Percentiles rank a stretch among this genome's conserved stretches.
phyloP scores from a whole-genome alignment of 35 echinoderm and acorn worm genomes.

The Apostichopus californicus region DNA sequence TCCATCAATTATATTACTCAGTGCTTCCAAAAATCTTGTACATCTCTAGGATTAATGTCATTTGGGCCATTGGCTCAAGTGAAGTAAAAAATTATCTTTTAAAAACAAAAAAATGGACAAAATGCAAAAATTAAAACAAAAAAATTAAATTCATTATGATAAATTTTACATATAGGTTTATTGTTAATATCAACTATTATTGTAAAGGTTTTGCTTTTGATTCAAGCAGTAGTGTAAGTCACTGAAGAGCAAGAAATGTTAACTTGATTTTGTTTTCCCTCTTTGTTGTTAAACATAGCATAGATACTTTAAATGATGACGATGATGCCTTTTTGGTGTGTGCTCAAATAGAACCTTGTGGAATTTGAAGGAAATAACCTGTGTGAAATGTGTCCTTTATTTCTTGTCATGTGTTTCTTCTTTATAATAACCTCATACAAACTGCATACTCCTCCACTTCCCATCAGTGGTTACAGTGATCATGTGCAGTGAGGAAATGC shows the following conservation, averaged over 20 bases:
- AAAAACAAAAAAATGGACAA: slow-evolving; percentile 19
- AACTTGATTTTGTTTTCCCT: slow-evolving; percentile 47
- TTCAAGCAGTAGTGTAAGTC: slow-evolving; percentile 67
- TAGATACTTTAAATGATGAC: slow-evolving; percentile 64
- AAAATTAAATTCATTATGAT: slow-evolving; percentile 28
- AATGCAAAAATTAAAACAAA: slow-evolving; percentile 14
- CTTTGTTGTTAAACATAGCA: slow-evolving; percentile 55
- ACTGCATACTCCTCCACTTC: too few species aligned
- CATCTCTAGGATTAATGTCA: slow-evolving; percentile 47
- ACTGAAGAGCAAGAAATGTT: slow-evolving; percentile 59
- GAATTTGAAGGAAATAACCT: slow-evolving; percentile 50
- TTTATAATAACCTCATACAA: too few species aligned
- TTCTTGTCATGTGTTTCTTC: background rate
- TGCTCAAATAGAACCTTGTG: slow-evolving; percentile 70
- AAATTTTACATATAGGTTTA: slow-evolving; percentile 30
- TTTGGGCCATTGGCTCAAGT: slow-evolving; percentile 4
- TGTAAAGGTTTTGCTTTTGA: slow-evolving; percentile 41
- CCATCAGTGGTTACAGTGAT: too few species aligned
- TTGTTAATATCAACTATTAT: slow-evolving; percentile 6
- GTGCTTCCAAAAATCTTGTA: slow-evolving; percentile 63
- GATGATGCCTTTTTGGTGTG: slow-evolving; percentile 69
- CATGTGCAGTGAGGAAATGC: too few species aligned
- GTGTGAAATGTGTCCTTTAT: background rate
- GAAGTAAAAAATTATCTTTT: background rate
- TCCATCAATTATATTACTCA: slow-evolving; percentile 68